Conservation (phyloP, 2,888 invertebrate species). For the Campoplex nolae region DNA sequence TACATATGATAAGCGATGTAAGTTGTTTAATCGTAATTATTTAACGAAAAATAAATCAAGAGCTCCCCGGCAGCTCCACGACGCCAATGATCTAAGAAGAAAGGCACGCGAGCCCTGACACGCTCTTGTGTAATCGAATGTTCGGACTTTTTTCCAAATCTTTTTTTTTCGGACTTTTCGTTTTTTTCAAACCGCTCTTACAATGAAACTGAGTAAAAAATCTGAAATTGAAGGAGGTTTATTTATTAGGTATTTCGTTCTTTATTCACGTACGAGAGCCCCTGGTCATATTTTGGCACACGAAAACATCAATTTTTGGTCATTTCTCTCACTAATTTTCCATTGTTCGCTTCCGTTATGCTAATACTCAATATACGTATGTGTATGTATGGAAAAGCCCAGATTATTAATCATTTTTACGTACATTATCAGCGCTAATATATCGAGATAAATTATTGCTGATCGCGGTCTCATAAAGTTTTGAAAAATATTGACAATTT, state of each 20-base stretch:
- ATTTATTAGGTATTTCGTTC: constrained; percentile 55
- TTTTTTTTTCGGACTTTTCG: no score
- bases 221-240: no score
- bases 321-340: constrained; percentile 3
- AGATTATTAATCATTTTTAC: not conserved
- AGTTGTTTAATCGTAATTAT: constrained; percentile 61
- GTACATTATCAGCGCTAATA: not conserved
- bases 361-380: constrained; percentile 33
- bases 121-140: no score
- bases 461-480: not conserved
- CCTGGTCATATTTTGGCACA: constrained; percentile 80
- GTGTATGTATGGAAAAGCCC: constrained; percentile 1
- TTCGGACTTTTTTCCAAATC: no score
- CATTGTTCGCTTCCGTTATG: constrained; percentile 36
- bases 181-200: no score
- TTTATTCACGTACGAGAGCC: constrained; percentile 57
- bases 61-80: no score
- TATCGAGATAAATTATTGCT: not conserved
- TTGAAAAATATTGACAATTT: not conserved
- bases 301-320: constrained; percentile 53
- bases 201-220: no score
- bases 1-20: constrained; percentile 66
- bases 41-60: constrained; percentile 59
- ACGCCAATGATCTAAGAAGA: no score
- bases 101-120: no score